Percentiles rank a stretch among this genome's conserved stretches.
Conservation (phyloP, 2,888 invertebrate species). For the Sinohyriopsis cumingii region DNA sequence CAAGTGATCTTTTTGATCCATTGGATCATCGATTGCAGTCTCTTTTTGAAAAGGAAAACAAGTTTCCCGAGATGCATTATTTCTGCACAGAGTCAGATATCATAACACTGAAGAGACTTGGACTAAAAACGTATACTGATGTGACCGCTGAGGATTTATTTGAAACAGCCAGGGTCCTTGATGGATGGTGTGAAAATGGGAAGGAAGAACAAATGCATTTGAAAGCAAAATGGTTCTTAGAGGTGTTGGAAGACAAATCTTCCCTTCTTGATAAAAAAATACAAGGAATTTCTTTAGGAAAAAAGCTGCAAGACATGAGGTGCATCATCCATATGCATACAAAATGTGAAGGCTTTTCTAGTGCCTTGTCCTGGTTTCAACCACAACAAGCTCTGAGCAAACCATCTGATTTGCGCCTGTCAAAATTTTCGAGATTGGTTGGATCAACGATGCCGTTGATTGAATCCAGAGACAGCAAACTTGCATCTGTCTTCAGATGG, state of each 20-base stretch:
- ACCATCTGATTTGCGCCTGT: conserved; percentile 7
- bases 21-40: conserved; percentile 7
- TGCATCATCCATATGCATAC: too few relatives aligned
- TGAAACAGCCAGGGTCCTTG: conserved; percentile 6
- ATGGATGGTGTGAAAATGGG: conserved; percentile 1
- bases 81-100: background rate
- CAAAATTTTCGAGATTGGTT: conserved; percentile 10
- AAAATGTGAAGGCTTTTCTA: background rate
- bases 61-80: conserved; percentile 10
- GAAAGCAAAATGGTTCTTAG: background rate
- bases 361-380: conserved; percentile 10
- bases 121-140: conserved; percentile 9
- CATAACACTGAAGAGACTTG: conserved; percentile 4
- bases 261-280: too few relatives aligned
- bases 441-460: conserved; percentile 23
- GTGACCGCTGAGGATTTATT: conserved; percentile 12
- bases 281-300: too few relatives aligned
- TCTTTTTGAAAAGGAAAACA: conserved; percentile 11
- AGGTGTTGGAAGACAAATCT: too few relatives aligned
- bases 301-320: too few relatives aligned
- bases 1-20: conserved; percentile 29
- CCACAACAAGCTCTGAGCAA: conserved; percentile 3
- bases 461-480: conserved; percentile 1
- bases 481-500: conserved; percentile 17
- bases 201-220: background rate